These are phyloP conservation scores for Encarsia formosa DNA, from an alignment of 2,888 invertebrate genomes.

Conservation along the genomic window DNA sequence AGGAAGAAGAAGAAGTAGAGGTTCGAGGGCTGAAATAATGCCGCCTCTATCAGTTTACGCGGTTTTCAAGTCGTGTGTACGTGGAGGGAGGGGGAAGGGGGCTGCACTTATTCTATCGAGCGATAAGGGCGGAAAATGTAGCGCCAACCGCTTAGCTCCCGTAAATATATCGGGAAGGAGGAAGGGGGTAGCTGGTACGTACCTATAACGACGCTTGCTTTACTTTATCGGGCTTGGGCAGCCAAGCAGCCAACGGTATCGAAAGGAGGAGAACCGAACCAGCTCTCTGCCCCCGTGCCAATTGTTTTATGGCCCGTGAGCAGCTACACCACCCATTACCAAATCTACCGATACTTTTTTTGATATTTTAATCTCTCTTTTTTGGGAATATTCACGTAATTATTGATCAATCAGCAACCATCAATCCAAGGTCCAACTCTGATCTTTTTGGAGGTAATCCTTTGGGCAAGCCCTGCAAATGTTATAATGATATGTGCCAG, in stretches of 20 bases:
- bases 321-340: slow-evolving; percentile 1
- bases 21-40: slow-evolving; percentile 28
- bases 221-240: slow-evolving; percentile 14
- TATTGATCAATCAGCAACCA: too few relatives aligned
- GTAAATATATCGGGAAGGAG: slow-evolving; percentile 44
- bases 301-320: slow-evolving; percentile 44
- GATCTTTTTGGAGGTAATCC: too few relatives aligned
- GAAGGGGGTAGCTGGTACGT: background rate
- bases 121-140: slow-evolving; percentile 44
- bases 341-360: too few relatives aligned
- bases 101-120: slow-evolving; percentile 42
- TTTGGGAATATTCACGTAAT: too few relatives aligned
- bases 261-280: slow-evolving; percentile 36
- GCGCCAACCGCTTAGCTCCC: slow-evolving; percentile 36
- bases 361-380: too few relatives aligned
- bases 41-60: slow-evolving; percentile 26
- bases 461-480: too few relatives aligned
- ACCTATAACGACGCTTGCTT: background rate
- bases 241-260: slow-evolving; percentile 41
- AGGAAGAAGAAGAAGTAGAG: slow-evolving; percentile 15
- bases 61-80: slow-evolving; percentile 26
- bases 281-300: slow-evolving; percentile 30
- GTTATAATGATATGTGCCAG: too few relatives aligned
- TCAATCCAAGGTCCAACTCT: too few relatives aligned
- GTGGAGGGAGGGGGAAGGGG: slow-evolving; percentile 13